Conservation (phyloP, 1,140 invertebrate species). For the Halyomorpha halys region DNA sequence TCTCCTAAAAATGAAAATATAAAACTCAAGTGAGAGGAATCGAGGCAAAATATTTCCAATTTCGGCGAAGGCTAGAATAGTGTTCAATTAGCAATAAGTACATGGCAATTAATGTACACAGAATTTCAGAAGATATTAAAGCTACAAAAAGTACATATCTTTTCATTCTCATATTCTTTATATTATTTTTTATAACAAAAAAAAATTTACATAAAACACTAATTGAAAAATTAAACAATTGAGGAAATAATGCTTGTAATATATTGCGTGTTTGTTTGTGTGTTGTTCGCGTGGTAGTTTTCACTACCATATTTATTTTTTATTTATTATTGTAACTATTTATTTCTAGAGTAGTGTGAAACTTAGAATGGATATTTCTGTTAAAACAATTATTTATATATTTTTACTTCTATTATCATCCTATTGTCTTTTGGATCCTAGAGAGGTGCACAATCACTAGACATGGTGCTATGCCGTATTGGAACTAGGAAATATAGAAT, state of each 20-base stretch:
- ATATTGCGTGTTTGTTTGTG: too few species aligned
- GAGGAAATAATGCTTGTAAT: too few species aligned
- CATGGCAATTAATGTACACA: background rate
- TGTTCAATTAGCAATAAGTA: conserved; percentile 1
- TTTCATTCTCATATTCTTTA: too few species aligned
- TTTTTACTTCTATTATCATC: conserved; percentile 1
- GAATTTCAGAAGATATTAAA: background rate
- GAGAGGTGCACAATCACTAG: conserved; percentile 22
- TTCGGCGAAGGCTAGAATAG: background rate
- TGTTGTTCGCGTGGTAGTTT: background rate
- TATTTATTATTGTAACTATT: conserved; percentile 8
- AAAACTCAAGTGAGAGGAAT: too few species aligned
- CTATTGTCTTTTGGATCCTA: background rate
- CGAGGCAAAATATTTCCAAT: too few species aligned
- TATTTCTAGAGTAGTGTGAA: conserved; percentile 3
- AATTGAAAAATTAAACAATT: too few species aligned
- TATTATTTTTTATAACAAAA: too few species aligned
- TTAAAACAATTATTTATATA: conserved; percentile 3
- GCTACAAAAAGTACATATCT: too few species aligned
- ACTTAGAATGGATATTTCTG: background rate
- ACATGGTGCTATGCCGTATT: conserved; percentile 21
- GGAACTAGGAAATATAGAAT: background rate
- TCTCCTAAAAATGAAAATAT: too few species aligned
- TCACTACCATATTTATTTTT: conserved; percentile 9
- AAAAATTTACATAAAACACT: too few species aligned